These are phyloP conservation scores for Vesta saturnalis DNA, from an alignment of 2,888 invertebrate species.

Conservation along the genomic window DNA sequence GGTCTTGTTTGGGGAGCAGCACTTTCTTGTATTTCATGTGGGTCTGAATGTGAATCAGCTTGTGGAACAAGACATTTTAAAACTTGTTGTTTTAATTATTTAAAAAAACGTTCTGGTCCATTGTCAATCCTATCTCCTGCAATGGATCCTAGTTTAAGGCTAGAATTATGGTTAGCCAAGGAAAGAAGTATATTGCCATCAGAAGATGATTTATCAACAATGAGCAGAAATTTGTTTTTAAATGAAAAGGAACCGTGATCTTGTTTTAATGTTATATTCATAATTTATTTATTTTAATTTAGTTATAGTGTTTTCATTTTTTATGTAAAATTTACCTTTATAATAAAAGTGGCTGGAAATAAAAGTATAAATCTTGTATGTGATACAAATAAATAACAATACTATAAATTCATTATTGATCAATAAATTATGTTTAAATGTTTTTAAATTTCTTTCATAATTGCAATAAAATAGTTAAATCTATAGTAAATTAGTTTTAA, in stretches of 20 bases:
- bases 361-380: too few species aligned
- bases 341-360: background rate
- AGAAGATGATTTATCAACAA: slow-evolving; percentile 15
- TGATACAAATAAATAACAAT: too few species aligned
- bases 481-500: too few species aligned
- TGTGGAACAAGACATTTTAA: slow-evolving; percentile 77
- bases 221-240: slow-evolving; percentile 10
- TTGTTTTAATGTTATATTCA: background rate
- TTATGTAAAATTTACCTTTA: background rate
- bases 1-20: slow-evolving; percentile 66
- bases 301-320: background rate
- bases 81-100: slow-evolving; percentile 78
- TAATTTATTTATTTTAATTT: too few species aligned
- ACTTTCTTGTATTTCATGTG: slow-evolving; percentile 75
- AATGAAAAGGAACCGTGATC: slow-evolving; percentile 15
- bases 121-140: slow-evolving; percentile 47
- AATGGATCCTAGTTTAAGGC: slow-evolving; percentile 55
- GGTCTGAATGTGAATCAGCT: slow-evolving; percentile 72
- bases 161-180: slow-evolving; percentile 59
- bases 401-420: too few species aligned
- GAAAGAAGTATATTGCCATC: slow-evolving; percentile 49
- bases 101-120: slow-evolving; percentile 67
- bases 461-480: too few species aligned
- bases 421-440: too few species aligned
- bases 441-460: too few species aligned